Evolutionary conservation across 1,140 invertebrate species (phyloP), one percentile per base, ranked within the genome.

Genomic region (Hyles vespertilio): DNA sequence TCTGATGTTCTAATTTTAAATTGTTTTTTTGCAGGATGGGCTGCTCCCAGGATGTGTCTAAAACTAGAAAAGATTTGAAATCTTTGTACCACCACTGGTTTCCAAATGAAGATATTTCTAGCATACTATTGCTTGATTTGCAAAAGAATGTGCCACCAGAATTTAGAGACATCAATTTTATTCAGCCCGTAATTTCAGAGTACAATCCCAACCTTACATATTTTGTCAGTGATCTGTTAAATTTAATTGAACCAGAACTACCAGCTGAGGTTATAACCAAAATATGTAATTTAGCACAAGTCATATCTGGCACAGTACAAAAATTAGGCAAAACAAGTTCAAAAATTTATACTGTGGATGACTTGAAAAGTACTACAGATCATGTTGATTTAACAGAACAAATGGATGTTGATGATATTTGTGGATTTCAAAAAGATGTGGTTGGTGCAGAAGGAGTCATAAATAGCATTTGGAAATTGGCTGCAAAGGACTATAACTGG

Each of bases 131-230:
- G 51, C 65, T 90, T 8, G 73, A 89, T 61, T 61, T 90, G 44
- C 57, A 61, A n/a, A 81, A 85, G 57, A 60, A 72, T 32, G 51
- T 83, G 34, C 89, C 89, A 11, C 51, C 54, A 34, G 65, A 79
- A 56, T 57, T 89, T 45, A 77, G 58, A 32, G 70, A 83, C 58
- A 76, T 87, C 22, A 72, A 77, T 53, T 84, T 80, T 59, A 69
- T 89, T 5, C 72, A 78, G 56, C 74, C 82, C 50, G 77, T 83
- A 53, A 76, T 87, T 56, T 74, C 75, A 56, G 58, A 63, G 36
- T 84, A 83, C 52, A 87, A 88, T 76, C 73, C 75, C 33, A 82
- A 82, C 63, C 65, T 89, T 4, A 72, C 61, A 34, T 81, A 75
- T 58, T 89, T 86, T 64, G 69, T 84, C 3, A 73, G 68, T 58